phyloP scores from a whole-genome alignment of 2,113 vertebrate genomes.

The Takifugu bimaculatus region DNA sequence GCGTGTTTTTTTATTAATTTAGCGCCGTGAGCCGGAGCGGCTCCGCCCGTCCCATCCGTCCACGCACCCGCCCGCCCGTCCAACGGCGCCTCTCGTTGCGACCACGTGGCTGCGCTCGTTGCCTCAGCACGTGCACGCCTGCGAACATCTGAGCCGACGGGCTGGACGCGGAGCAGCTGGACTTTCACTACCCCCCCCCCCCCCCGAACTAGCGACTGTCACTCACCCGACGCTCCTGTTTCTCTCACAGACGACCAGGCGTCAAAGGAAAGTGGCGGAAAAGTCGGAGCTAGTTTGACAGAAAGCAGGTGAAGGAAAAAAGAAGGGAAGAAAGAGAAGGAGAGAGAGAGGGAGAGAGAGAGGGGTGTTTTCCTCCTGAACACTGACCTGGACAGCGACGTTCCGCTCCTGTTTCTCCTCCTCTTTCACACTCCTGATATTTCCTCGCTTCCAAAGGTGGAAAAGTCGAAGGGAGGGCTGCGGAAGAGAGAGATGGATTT shows the following conservation, averaged over 20 bases:
- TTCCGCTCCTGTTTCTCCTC: slow-evolving; percentile 46
- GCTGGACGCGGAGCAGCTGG: slow-evolving; percentile 28
- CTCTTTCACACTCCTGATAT: slow-evolving; percentile 57
- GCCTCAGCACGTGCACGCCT: slow-evolving; percentile 26
- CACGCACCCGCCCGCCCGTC: too few species aligned
- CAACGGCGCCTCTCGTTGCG: neutral
- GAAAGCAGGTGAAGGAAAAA: neutral
- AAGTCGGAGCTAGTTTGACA: neutral
- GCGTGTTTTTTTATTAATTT: too few species aligned
- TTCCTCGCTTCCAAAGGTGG: slow-evolving; percentile 36
- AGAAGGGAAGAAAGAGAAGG: neutral
- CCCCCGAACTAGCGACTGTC: too few species aligned
- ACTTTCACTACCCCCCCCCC: slow-evolving; percentile 8
- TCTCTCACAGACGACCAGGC: slow-evolving; percentile 5
- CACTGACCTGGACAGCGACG: slow-evolving; percentile 59
- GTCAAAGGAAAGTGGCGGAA: neutral
- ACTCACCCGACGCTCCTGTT: too few species aligned
- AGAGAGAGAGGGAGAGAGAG: slow-evolving; percentile 14
- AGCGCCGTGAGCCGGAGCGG: too few species aligned
- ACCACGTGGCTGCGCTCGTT: slow-evolving; percentile 47
- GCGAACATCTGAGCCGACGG: slow-evolving; percentile 27
- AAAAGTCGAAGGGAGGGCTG: slow-evolving; percentile 40
- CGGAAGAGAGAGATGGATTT: slow-evolving; percentile 14
- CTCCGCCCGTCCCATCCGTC: too few species aligned
- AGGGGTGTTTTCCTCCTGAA: slow-evolving; percentile 19